A percentile compares a stretch with the other conserved stretches of the same genome.
These are phyloP conservation scores for Melinopterus prodromus DNA, from an alignment of 2,888 invertebrate species.

Conservation along the genomic window DNA sequence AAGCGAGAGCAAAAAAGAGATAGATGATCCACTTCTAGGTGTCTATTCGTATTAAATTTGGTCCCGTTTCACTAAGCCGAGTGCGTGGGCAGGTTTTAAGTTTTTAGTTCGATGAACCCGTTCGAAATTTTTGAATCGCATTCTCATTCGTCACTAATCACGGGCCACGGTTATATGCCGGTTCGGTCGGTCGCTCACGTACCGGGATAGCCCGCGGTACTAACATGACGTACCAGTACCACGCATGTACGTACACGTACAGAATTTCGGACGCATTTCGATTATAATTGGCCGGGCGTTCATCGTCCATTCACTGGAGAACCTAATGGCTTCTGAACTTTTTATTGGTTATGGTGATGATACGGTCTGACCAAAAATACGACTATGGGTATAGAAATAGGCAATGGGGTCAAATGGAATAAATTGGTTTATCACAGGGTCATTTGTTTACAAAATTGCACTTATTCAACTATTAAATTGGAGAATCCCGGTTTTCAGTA, in stretches of 20 bases:
- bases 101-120: constrained; percentile 24
- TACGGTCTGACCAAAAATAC: too few species aligned
- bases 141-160: not conserved
- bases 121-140: constrained; percentile 10
- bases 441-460: too few species aligned
- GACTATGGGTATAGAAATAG: too few species aligned
- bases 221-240: not conserved
- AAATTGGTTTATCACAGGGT: too few species aligned
- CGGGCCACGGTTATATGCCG: too few species aligned
- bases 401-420: too few species aligned
- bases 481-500: too few species aligned
- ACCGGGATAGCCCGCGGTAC: not conserved
- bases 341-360: not conserved
- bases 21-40: not conserved
- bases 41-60: constrained; percentile 7
- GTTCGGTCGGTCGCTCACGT: constrained; percentile 6
- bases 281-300: not conserved
- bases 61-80: constrained; percentile 46
- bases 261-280: not conserved
- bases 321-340: not conserved
- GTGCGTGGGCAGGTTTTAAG: constrained; percentile 54
- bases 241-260: not conserved
- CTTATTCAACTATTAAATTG: too few species aligned
- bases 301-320: not conserved
- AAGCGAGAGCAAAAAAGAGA: not conserved